Evolutionary conservation across 2,113 vertebrate species (phyloP).

Genomic region (Brachirus orientalis): DNA sequence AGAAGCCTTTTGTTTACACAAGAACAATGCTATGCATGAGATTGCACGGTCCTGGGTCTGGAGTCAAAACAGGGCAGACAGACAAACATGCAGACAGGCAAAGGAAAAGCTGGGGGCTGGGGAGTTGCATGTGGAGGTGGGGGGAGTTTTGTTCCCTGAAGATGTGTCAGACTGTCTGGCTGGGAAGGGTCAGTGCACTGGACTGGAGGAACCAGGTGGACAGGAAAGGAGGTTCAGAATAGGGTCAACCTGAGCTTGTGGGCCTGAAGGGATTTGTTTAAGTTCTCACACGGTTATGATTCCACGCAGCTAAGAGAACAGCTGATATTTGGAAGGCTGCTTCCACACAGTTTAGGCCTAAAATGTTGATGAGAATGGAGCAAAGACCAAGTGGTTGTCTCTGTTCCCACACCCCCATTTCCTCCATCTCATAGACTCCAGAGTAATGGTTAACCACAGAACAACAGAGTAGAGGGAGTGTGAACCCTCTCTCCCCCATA

Average conservation of each 20-base stretch:
- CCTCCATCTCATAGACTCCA: constrained; percentile 52
- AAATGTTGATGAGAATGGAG: constrained; percentile 47
- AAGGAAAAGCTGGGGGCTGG: constrained; percentile 42
- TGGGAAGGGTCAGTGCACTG: constrained; percentile 40
- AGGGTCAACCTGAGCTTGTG: constrained; percentile 36
- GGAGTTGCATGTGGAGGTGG: constrained; percentile 12
- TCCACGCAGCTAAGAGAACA: constrained; percentile 8
- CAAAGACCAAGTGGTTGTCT: constrained; percentile 50
- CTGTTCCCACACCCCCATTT: constrained; percentile 74
- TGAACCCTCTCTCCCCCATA: constrained; percentile 53
- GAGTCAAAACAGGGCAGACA: constrained; percentile 81
- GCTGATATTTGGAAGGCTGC: constrained; percentile 17
- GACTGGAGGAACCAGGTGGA: constrained; percentile 58
- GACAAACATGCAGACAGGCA: constrained; percentile 58
- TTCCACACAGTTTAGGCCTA: constrained; percentile 42
- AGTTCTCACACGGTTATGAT: constrained; percentile 29
- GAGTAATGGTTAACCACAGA: constrained; percentile 67
- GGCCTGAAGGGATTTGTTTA: constrained; percentile 31
- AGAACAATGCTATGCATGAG: constrained; percentile 86
- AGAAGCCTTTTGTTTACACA: constrained; percentile 87
- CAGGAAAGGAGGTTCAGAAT: constrained; percentile 52
- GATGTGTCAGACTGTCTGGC: constrained; percentile 72
- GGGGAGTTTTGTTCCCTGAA: constrained; percentile 53
- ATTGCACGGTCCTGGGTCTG: constrained; percentile 70
- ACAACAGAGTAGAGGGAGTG: constrained; percentile 42